These are phyloP conservation scores for Mus minutoides DNA, from an alignment of 2,797 vertebrate genomes.

Conservation along the genomic window DNA sequence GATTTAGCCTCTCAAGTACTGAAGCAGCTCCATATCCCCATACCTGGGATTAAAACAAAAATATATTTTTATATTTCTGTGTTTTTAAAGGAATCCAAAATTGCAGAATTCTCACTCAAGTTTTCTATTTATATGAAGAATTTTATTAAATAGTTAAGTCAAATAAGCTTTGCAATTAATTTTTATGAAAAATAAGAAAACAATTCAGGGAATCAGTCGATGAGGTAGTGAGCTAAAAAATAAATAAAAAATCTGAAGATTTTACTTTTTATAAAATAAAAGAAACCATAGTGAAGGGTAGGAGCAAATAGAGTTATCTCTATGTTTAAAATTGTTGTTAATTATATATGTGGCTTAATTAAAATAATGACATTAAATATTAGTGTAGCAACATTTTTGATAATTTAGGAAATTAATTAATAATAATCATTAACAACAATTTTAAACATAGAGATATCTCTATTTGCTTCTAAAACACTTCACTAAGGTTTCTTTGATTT, in stretches of 20 bases:
- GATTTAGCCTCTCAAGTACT: background rate
- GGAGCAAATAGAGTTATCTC: background rate
- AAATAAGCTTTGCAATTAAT: background rate
- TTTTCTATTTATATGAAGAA: background rate
- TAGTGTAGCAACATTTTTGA: background rate
- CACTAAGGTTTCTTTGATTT: background rate
- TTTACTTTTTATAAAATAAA: background rate
- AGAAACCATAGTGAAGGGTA: background rate
- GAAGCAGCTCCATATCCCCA: background rate
- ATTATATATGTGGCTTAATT: background rate
- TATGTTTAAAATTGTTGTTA: slow-evolving; percentile 23
- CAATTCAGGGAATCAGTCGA: background rate
- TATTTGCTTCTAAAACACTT: background rate
- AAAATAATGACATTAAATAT: background rate
- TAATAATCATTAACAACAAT: too few relatives aligned
- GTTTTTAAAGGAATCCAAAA: background rate
- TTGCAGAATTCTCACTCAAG: background rate
- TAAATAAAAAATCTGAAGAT: too few relatives aligned
- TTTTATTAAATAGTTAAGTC: background rate
- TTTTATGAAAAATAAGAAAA: background rate
- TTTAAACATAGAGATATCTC: background rate
- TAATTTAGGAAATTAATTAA: too few relatives aligned
- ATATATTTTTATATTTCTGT: background rate
- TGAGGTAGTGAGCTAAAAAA: background rate
- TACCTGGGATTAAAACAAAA: background rate